Conservation (phyloP, 1,140 invertebrate species). For the Colletes gigas region DNA sequence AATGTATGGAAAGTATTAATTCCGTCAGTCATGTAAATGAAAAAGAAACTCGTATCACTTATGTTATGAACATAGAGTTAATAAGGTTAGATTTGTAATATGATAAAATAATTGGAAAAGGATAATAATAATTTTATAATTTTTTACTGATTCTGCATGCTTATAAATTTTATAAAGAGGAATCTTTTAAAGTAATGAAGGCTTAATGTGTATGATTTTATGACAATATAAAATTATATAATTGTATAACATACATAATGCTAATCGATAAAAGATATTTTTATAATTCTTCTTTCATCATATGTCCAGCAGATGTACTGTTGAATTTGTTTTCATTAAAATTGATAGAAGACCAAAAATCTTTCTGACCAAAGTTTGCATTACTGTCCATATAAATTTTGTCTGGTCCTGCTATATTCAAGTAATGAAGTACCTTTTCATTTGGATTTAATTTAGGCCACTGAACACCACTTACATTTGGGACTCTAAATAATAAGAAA, state of each 20-base stretch:
- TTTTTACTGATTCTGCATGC: too few relatives aligned
- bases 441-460: conserved; percentile 73
- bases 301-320: background rate
- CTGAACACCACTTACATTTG: conserved; percentile 65
- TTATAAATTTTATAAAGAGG: too few relatives aligned
- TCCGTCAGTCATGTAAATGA: too few relatives aligned
- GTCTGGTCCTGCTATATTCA: conserved; percentile 80
- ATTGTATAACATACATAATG: background rate
- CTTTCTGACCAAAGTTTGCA: conserved; percentile 79
- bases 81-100: too few relatives aligned
- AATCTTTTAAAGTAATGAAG: too few relatives aligned
- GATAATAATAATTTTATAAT: too few relatives aligned
- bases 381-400: conserved; percentile 77
- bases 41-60: too few relatives aligned
- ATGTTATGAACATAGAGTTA: too few relatives aligned
- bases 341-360: conserved; percentile 83
- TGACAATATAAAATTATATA: background rate
- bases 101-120: too few relatives aligned
- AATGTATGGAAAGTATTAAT: background rate
- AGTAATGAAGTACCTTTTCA: conserved; percentile 78
- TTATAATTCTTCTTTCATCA: conserved; percentile 38
- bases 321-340: conserved; percentile 80
- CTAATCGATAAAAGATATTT: background rate
- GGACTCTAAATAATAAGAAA: conserved; percentile 67
- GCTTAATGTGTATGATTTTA: background rate